phyloP scores from a whole-genome alignment of 2,888 invertebrate species.

The Temnothorax rugatulus region DNA sequence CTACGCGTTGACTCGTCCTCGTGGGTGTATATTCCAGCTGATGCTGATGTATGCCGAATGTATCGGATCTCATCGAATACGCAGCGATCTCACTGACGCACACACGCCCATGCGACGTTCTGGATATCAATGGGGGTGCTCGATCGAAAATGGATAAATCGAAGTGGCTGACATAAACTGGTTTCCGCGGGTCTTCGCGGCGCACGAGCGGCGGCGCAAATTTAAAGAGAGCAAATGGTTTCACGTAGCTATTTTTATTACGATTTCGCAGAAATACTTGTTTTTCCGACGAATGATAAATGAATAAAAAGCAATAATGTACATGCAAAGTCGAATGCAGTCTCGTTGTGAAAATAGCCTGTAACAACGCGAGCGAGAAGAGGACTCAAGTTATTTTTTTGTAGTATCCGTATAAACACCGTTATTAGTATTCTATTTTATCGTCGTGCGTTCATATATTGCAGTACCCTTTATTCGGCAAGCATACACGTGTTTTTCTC shows the following conservation, averaged over 20 bases:
- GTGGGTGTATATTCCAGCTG: conserved; percentile 47
- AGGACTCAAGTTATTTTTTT: background rate
- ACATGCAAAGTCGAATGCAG: background rate
- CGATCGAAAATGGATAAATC: conserved; percentile 59
- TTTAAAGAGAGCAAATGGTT: conserved; percentile 16
- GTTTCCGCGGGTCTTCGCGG: conserved; percentile 2
- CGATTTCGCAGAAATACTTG: background rate
- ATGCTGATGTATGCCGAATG: conserved; percentile 47
- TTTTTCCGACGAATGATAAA: background rate
- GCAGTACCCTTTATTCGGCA: background rate
- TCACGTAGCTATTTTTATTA: conserved; percentile 3
- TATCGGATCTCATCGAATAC: conserved; percentile 54
- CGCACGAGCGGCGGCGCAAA: conserved; percentile 24
- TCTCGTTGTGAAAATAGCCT: background rate
- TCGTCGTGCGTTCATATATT: background rate
- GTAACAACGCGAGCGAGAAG: background rate
- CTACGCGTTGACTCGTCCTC: conserved; percentile 61
- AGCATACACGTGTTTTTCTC: conserved; percentile 1
- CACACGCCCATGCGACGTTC: conserved; percentile 28
- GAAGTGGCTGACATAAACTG: conserved; percentile 21
- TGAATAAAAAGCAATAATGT: background rate
- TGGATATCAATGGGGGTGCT: conserved; percentile 38
- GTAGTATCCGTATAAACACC: background rate
- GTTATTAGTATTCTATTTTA: conserved; percentile 7
- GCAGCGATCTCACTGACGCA: conserved; percentile 50